These are phyloP conservation scores for Porites rus DNA, from an alignment of 92 coral and sea anemone species.

Conservation along the genomic window DNA sequence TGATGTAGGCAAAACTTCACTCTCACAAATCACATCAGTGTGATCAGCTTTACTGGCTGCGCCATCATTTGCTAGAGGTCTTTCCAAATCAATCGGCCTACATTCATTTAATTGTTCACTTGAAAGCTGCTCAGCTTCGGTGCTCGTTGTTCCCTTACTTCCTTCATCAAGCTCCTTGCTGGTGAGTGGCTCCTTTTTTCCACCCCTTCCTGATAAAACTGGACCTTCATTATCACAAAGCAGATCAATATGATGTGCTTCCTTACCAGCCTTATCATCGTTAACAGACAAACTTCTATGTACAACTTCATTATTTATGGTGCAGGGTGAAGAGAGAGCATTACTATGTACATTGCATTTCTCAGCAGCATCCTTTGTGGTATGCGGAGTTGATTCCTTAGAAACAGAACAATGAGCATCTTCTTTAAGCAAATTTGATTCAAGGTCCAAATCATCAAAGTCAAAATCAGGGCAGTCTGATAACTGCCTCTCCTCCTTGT, in stretches of 20 bases:
- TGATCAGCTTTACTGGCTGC: background rate
- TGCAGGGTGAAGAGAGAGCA: conserved; percentile 10
- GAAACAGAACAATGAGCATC: background rate
- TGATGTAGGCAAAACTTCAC: conserved; percentile 14
- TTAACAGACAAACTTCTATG: conserved; percentile 5
- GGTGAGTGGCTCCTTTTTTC: background rate
- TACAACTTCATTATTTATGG: background rate
- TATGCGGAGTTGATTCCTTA: background rate
- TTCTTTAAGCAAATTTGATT: background rate
- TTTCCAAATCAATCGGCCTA: background rate
- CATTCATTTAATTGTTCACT: background rate
- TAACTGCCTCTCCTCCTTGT: background rate
- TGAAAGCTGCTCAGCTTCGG: background rate
- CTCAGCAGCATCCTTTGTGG: background rate
- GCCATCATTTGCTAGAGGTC: background rate
- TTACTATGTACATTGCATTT: conserved; percentile 24
- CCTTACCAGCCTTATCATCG: background rate
- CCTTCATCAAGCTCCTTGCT: background rate
- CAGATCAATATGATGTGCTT: background rate
- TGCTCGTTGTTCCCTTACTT: background rate
- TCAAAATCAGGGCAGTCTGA: conserved; percentile 14
- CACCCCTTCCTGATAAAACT: background rate
- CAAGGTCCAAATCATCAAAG: conserved; percentile 24
- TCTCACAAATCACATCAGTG: conserved; percentile 23
- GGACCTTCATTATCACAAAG: conserved; percentile 37